phyloP scores from a whole-genome alignment of 2,113 vertebrate genomes.

The Anguilla japonica region DNA sequence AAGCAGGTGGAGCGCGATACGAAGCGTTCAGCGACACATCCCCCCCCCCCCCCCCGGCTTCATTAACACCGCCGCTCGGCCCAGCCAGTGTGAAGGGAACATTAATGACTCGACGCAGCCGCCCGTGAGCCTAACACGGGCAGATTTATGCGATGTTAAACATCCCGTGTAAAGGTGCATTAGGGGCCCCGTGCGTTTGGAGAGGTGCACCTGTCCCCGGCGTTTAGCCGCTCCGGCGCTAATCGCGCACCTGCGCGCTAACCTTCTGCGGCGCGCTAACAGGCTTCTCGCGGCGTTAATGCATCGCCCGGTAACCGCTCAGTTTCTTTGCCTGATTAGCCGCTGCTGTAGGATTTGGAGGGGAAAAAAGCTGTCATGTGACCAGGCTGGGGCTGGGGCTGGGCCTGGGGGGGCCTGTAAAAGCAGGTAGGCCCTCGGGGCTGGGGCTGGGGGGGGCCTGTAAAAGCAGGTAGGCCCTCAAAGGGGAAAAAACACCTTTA shows the following conservation, averaged over 20 bases:
- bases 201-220: constrained; percentile 19
- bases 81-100: not conserved
- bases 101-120: not conserved
- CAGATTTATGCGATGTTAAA: constrained; percentile 45
- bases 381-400: not conserved
- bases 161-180: constrained; percentile 20
- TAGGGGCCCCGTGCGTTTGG: constrained; percentile 21
- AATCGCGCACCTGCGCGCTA: not conserved
- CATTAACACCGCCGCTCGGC: not conserved
- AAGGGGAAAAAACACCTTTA: not conserved
- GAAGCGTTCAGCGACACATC: not conserved
- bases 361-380: not conserved
- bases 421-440: not conserved
- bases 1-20: not conserved
- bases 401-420: not conserved
- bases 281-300: not conserved
- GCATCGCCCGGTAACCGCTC: not conserved
- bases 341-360: not conserved
- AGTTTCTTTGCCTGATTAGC: not conserved
- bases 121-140: constrained; percentile 11
- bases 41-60: not conserved
- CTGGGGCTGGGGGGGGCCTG: not conserved
- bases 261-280: not conserved
- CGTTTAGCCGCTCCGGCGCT: not conserved
- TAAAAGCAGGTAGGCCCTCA: not conserved